phyloP scores from a whole-genome alignment of 1,140 invertebrate genomes.

The Bacillus rossius region DNA sequence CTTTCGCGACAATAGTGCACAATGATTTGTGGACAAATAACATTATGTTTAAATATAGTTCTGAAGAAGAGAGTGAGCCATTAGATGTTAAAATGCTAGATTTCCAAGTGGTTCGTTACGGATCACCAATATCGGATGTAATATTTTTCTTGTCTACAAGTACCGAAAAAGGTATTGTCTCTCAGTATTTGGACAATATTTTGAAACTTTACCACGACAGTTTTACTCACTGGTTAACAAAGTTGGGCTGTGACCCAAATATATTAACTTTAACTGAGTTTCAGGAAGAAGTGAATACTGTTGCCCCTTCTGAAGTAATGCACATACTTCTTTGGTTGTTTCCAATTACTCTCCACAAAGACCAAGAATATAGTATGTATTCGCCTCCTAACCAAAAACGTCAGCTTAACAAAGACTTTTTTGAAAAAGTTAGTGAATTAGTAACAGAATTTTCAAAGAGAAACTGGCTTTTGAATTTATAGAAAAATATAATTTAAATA shows the following conservation, averaged over 20 bases:
- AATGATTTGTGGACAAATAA: constrained; percentile 16
- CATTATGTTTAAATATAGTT: constrained; percentile 12
- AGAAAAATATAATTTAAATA: too few species aligned
- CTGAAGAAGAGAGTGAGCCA: background rate
- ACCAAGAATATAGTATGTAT: background rate
- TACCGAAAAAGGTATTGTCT: background rate
- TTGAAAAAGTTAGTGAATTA: too few species aligned
- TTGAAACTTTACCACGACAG: constrained; percentile 3
- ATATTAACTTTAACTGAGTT: background rate
- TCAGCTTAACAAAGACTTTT: too few species aligned
- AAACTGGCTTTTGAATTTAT: too few species aligned
- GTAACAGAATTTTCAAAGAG: too few species aligned
- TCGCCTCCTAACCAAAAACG: too few species aligned
- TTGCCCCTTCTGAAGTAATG: background rate
- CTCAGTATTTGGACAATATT: background rate
- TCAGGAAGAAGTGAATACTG: background rate
- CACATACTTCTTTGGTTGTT: background rate
- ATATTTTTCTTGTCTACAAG: constrained; percentile 11
- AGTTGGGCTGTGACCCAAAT: background rate
- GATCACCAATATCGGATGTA: constrained; percentile 9
- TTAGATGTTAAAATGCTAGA: constrained; percentile 12
- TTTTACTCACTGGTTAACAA: background rate
- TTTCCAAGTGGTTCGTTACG: constrained; percentile 6
- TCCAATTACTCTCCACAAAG: background rate
- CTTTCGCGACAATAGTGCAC: constrained; percentile 13